phyloP scores from a whole-genome alignment of 2,888 invertebrate species.

The Oasisia sp. region DNA sequence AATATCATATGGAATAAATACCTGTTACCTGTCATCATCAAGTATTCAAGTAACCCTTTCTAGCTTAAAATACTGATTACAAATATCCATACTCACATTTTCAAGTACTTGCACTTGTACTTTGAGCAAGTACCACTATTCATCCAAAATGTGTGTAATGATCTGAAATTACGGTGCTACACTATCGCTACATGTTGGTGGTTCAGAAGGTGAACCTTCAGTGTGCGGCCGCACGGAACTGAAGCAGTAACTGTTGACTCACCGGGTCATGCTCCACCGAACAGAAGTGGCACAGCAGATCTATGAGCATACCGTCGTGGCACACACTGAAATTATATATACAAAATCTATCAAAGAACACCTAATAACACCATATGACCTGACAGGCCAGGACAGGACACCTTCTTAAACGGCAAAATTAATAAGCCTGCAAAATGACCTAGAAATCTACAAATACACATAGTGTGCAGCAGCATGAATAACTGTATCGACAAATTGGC shows the following conservation, averaged over 20 bases:
- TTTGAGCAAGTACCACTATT: too few relatives aligned
- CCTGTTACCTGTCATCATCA: too few relatives aligned
- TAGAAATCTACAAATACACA: slow-evolving; percentile 17
- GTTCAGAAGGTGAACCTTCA: not conserved
- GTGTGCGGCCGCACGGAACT: not conserved
- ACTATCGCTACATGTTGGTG: not conserved
- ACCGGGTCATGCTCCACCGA: slow-evolving; percentile 26
- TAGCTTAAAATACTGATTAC: too few relatives aligned
- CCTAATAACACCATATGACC: not conserved
- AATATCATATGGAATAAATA: too few relatives aligned
- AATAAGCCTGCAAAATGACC: not conserved
- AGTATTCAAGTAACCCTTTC: too few relatives aligned
- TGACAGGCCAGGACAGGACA: not conserved
- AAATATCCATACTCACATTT: too few relatives aligned
- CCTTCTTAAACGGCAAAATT: not conserved
- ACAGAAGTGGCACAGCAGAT: slow-evolving; percentile 46
- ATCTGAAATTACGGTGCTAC: not conserved
- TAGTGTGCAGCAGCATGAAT: not conserved
- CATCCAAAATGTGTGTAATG: not conserved
- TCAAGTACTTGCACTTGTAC: too few relatives aligned
- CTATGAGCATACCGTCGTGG: slow-evolving; percentile 51
- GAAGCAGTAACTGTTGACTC: slow-evolving; percentile 18
- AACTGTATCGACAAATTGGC: not conserved
- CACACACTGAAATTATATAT: slow-evolving; percentile 48
- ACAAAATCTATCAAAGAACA: not conserved